Conservation (phyloP, 1,140 invertebrate species). For the Drosophila nikananu region DNA sequence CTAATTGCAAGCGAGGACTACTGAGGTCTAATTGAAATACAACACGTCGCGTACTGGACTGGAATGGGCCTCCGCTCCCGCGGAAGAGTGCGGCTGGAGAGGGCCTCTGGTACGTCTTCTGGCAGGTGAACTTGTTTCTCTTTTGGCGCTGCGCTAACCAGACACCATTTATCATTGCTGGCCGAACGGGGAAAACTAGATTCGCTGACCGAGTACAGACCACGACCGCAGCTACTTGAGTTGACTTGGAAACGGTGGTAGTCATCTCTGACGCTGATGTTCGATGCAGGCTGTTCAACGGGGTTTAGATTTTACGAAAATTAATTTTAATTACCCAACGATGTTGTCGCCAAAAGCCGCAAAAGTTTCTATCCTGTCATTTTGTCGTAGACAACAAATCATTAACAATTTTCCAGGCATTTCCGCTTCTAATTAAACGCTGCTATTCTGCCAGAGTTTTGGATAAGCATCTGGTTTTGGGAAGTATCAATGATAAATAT, state of each 20-base stretch:
- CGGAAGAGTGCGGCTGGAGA: constrained; percentile 9
- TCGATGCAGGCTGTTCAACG: constrained; percentile 4
- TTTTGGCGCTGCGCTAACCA: constrained; percentile 77
- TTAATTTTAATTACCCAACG: constrained; percentile 77
- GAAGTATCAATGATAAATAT: not conserved
- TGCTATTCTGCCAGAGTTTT: not conserved
- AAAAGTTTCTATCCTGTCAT: constrained; percentile 33
- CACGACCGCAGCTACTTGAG: constrained; percentile 21
- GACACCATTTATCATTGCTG: constrained; percentile 73
- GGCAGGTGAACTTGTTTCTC: constrained; percentile 73
- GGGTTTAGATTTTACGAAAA: constrained; percentile 47
- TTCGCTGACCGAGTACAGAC: constrained; percentile 53
- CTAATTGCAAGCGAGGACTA: constrained; percentile 74
- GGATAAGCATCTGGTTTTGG: not conserved
- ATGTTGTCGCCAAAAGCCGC: constrained; percentile 47
- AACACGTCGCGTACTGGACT: constrained; percentile 43
- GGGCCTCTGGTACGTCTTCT: constrained; percentile 22
- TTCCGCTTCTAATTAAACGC: constrained; percentile 44
- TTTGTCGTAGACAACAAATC: constrained; percentile 39
- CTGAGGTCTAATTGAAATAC: constrained; percentile 78
- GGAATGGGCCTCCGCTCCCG: constrained; percentile 11
- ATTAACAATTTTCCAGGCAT: constrained; percentile 54
- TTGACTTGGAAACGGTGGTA: constrained; percentile 7
- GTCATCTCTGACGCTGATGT: constrained; percentile 12
- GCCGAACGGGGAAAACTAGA: constrained; percentile 73